Percentiles rank a stretch among this genome's conserved stretches.
These are phyloP conservation scores for Rhorus exstirpatorius DNA, from an alignment of 2,888 invertebrate genomes.

Conservation along the genomic window DNA sequence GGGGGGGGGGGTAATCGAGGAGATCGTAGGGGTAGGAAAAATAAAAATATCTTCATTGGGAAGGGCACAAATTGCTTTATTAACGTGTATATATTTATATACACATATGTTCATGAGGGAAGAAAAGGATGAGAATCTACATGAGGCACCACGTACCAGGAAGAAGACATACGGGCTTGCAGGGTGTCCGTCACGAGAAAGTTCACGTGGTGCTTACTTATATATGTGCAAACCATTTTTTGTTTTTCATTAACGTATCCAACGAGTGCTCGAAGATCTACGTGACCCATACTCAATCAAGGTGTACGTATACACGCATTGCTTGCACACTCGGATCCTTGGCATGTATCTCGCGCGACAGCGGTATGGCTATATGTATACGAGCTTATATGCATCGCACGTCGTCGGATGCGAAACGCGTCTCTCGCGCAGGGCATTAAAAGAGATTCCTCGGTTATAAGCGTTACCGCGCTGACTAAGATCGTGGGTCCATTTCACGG, in stretches of 20 bases:
- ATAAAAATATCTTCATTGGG: conserved; percentile 58
- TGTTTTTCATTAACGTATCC: neutral
- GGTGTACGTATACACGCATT: neutral
- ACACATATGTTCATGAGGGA: neutral
- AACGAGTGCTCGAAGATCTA: conserved; percentile 10
- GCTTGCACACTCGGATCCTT: conserved; percentile 18
- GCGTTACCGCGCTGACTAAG: conserved; percentile 62
- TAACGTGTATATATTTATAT: conserved; percentile 2
- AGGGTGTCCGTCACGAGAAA: conserved; percentile 48
- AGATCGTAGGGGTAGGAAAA: conserved; percentile 56
- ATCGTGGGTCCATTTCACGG: conserved; percentile 68
- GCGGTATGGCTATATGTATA: conserved; percentile 43
- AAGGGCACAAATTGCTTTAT: conserved; percentile 41
- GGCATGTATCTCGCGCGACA: conserved; percentile 60
- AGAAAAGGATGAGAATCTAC: conserved; percentile 27
- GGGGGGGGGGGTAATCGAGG: conserved; percentile 50
- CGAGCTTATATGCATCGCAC: conserved; percentile 37
- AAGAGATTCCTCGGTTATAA: conserved; percentile 66
- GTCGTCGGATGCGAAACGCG: conserved; percentile 45
- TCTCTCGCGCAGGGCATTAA: conserved; percentile 51
- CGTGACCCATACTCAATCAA: neutral
- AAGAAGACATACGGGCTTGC: conserved; percentile 14
- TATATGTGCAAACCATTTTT: neutral
- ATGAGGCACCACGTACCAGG: conserved; percentile 29
- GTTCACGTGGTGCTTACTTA: conserved; percentile 19